Evolutionary conservation across 2,113 vertebrate genomes (phyloP).

Genomic region (Platichthys stellatus): DNA sequence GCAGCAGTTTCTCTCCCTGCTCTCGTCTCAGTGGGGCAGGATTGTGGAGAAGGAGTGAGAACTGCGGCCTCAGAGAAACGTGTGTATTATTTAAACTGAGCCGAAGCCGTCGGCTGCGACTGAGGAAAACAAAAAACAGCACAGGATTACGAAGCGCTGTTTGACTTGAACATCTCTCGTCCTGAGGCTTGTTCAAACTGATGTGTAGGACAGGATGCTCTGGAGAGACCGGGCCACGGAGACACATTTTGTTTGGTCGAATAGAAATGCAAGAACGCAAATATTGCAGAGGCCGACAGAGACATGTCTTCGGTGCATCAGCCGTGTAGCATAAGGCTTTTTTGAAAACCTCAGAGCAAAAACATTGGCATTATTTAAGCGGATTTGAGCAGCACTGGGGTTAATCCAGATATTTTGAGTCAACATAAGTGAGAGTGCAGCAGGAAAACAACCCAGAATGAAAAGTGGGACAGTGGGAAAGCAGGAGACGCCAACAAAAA

Average conservation of each 20-base stretch:
- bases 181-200: constrained; percentile 59
- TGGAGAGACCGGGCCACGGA: constrained; percentile 36
- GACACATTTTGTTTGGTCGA: constrained; percentile 35
- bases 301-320: background rate
- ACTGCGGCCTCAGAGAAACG: constrained; percentile 45
- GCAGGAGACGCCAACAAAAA: no score
- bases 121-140: no score
- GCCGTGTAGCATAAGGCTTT: no score
- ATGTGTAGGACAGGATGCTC: constrained; percentile 49
- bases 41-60: constrained; percentile 47
- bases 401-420: no score
- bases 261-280: constrained; percentile 17
- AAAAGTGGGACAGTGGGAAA: no score
- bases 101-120: constrained; percentile 41
- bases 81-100: constrained; percentile 60
- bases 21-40: constrained; percentile 45
- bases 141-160: constrained; percentile 56
- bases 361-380: no score
- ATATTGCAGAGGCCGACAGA: background rate
- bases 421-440: no score
- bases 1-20: constrained; percentile 32
- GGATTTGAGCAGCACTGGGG: no score
- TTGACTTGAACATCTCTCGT: constrained; percentile 60
- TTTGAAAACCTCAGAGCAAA: no score
- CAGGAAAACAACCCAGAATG: no score